Conservation (phyloP, 2,888 invertebrate species). For the Hololepta plana region DNA sequence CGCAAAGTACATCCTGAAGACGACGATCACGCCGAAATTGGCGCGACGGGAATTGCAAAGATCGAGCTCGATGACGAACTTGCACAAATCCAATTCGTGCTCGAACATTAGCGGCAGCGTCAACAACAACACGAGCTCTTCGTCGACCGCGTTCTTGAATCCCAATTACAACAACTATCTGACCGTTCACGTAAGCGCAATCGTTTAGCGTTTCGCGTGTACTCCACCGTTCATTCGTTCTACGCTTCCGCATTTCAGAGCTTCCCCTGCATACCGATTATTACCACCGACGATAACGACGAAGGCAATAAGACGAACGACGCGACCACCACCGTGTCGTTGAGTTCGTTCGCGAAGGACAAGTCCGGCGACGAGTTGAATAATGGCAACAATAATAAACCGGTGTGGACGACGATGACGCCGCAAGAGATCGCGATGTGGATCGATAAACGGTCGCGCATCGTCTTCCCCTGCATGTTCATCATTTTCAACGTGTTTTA, state of each 20-base stretch:
- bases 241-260: conserved; percentile 29
- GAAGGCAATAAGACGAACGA: conserved; percentile 26
- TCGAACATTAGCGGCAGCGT: conserved; percentile 46
- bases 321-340: conserved; percentile 8
- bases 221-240: no score
- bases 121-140: conserved; percentile 29
- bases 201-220: conserved; percentile 1
- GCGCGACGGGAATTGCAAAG: conserved; percentile 53
- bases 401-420: conserved; percentile 61
- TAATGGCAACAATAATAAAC: no score
- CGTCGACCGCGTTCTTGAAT: conserved; percentile 5
- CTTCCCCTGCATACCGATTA: conserved; percentile 48
- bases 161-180: conserved; percentile 14
- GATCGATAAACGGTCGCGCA: conserved; percentile 65
- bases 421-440: conserved; percentile 77
- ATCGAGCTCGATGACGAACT: conserved; percentile 36
- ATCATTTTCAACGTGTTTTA: conserved; percentile 50
- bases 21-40: conserved; percentile 61
- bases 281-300: conserved; percentile 49
- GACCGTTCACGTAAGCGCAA: conserved; percentile 15
- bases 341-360: conserved; percentile 9
- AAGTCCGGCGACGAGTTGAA: conserved; percentile 9
- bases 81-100: conserved; percentile 55
- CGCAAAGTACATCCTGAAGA: conserved; percentile 69
- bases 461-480: conserved; percentile 61